phyloP scores from a whole-genome alignment of 2,888 invertebrate genomes.

The Fissipunctia ypsillon region DNA sequence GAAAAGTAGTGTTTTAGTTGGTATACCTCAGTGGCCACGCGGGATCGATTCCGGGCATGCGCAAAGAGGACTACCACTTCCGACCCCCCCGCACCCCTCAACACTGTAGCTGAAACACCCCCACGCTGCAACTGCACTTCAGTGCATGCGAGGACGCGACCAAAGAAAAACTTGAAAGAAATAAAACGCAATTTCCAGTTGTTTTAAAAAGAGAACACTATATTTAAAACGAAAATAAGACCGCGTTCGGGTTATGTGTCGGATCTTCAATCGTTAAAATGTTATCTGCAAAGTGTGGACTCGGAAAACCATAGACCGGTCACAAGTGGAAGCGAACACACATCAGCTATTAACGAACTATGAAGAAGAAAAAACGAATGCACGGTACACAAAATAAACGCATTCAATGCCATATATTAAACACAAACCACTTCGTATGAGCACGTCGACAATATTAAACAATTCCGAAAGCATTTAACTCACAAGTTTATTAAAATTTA shows the following conservation, averaged over 20 bases:
- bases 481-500: conserved; percentile 80
- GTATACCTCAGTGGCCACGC: conserved; percentile 83
- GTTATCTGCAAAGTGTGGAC: conserved; percentile 55
- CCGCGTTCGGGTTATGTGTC: conserved; percentile 54
- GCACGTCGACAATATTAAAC: conserved; percentile 82
- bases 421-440: conserved; percentile 79
- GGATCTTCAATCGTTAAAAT: conserved; percentile 54
- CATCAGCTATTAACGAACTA: conserved; percentile 79
- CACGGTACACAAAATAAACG: conserved; percentile 74
- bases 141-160: conserved; percentile 86
- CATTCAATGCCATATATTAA: conserved; percentile 71
- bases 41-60: conserved; percentile 89
- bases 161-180: conserved; percentile 76
- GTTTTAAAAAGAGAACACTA: conserved; percentile 25
- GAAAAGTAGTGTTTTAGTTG: conserved; percentile 72
- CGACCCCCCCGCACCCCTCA: conserved; percentile 73
- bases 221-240: conserved; percentile 43
- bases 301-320: conserved; percentile 59
- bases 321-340: conserved; percentile 65
- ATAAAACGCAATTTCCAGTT: conserved; percentile 67
- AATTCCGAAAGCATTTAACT: conserved; percentile 66
- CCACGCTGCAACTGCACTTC: conserved; percentile 87
- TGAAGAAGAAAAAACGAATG: conserved; percentile 88
- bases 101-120: conserved; percentile 74
- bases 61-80: conserved; percentile 77